Conservation (phyloP, 2,888 invertebrate genomes). For the Mythimna lalbum region DNA sequence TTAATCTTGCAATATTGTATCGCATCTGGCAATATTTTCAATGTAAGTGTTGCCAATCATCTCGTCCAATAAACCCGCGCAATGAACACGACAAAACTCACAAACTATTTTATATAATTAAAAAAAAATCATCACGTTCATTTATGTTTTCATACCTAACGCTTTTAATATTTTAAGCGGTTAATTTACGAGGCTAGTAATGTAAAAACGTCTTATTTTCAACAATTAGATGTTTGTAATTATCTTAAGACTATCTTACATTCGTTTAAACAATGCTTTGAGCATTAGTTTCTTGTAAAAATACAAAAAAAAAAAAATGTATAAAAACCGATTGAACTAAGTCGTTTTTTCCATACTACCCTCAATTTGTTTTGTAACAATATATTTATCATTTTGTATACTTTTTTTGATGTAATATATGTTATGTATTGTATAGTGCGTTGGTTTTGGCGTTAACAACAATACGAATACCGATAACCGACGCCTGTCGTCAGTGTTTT, state of each 20-base stretch:
- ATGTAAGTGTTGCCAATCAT: constrained; percentile 3
- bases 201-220: constrained; percentile 21
- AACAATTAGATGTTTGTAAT: constrained; percentile 43
- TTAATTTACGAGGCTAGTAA: constrained; percentile 27
- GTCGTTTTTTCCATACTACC: constrained; percentile 16
- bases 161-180: constrained; percentile 60
- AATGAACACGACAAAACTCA: constrained; percentile 49
- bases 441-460: constrained; percentile 15
- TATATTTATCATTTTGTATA: constrained; percentile 66
- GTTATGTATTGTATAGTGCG: constrained; percentile 54
- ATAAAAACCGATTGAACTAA: constrained; percentile 13
- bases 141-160: constrained; percentile 45
- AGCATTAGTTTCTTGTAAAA: constrained; percentile 48
- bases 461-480: neutral
- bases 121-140: constrained; percentile 47
- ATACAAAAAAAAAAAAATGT: constrained; percentile 35
- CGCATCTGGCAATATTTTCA: neutral
- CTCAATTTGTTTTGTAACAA: constrained; percentile 58
- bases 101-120: constrained; percentile 55
- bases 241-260: constrained; percentile 27
- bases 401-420: constrained; percentile 63
- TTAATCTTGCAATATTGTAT: neutral
- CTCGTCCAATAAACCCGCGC: constrained; percentile 28
- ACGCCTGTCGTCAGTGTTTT: constrained; percentile 60
- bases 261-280: constrained; percentile 30